These are phyloP conservation scores for Ectobius pallidus DNA, from an alignment of 2,888 invertebrate species.

Conservation along the genomic window DNA sequence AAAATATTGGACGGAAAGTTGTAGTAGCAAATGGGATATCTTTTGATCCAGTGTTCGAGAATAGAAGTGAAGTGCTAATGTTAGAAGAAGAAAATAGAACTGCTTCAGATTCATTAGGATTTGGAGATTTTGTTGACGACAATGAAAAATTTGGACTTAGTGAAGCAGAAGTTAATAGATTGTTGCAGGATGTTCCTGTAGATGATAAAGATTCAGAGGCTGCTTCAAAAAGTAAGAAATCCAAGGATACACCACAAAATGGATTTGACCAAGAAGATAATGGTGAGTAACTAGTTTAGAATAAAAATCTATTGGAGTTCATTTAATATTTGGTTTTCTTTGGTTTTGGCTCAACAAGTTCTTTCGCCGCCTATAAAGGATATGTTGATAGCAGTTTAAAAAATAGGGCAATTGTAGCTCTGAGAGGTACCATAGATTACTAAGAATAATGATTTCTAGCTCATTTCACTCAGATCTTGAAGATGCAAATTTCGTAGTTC, in stretches of 20 bases:
- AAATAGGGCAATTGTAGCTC: no score
- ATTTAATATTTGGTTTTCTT: no score
- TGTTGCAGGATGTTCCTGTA: neutral
- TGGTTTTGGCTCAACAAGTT: no score
- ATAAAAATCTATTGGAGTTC: no score
- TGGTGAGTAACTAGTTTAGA: no score
- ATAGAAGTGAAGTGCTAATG: neutral
- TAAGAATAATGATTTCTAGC: no score
- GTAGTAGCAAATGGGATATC: neutral
- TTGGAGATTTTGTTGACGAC: neutral
- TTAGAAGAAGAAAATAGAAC: neutral
- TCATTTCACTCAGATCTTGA: no score
- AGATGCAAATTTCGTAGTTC: no score
- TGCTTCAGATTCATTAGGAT: neutral
- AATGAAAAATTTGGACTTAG: constrained; percentile 11
- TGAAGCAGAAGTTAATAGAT: constrained; percentile 6
- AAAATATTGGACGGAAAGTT: no score
- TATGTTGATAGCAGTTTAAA: no score
- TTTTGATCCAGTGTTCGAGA: neutral
- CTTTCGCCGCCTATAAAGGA: no score
- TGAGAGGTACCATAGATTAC: no score
- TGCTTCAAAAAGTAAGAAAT: neutral
- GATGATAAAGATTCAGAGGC: neutral
- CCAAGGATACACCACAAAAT: neutral
- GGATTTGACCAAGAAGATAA: neutral